Evolutionary conservation across 2,888 invertebrate species (phyloP).

Genomic region (Oscheius sp.): DNA sequence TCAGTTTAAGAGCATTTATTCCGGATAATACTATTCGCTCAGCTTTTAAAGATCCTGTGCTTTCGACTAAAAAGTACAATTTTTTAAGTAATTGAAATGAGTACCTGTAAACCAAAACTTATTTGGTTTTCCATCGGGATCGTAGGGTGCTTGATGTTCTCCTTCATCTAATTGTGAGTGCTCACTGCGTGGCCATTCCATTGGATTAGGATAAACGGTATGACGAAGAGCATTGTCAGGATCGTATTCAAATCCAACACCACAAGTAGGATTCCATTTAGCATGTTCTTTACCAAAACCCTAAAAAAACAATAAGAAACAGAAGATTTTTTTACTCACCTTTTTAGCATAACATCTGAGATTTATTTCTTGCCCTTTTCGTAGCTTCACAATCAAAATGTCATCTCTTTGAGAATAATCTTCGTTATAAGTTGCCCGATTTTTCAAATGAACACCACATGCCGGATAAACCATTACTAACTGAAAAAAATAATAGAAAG

Average conservation of each 20-base stretch:
- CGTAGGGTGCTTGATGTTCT: slow-evolving; percentile 88
- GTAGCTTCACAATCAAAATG: slow-evolving; percentile 82
- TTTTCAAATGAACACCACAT: slow-evolving; percentile 36
- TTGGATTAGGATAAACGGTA: slow-evolving; percentile 77
- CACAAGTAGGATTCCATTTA: slow-evolving; percentile 99
- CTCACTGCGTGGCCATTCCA: slow-evolving; percentile 87
- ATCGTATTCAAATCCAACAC: slow-evolving; percentile 98
- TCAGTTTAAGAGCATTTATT: slow-evolving; percentile 90
- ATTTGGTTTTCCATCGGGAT: slow-evolving; percentile 93
- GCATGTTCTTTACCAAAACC: slow-evolving; percentile 97
- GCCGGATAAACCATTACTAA: slow-evolving; percentile 33
- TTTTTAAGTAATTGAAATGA: neutral
- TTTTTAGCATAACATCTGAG: slow-evolving; percentile 96
- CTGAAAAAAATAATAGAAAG: slow-evolving; percentile 8
- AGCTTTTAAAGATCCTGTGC: slow-evolving; percentile 91
- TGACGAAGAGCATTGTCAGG: slow-evolving; percentile 97
- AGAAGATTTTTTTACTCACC: slow-evolving; percentile 59
- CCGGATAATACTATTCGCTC: slow-evolving; percentile 97
- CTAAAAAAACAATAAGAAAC: slow-evolving; percentile 24
- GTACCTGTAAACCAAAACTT: slow-evolving; percentile 84
- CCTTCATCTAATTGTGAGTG: slow-evolving; percentile 78
- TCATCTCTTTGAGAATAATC: slow-evolving; percentile 74
- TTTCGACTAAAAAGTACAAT: slow-evolving; percentile 81
- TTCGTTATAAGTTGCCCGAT: slow-evolving; percentile 42
- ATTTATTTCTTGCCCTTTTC: slow-evolving; percentile 91